phyloP scores from a whole-genome alignment of 2,113 vertebrate genomes.

The Otus sunia region DNA sequence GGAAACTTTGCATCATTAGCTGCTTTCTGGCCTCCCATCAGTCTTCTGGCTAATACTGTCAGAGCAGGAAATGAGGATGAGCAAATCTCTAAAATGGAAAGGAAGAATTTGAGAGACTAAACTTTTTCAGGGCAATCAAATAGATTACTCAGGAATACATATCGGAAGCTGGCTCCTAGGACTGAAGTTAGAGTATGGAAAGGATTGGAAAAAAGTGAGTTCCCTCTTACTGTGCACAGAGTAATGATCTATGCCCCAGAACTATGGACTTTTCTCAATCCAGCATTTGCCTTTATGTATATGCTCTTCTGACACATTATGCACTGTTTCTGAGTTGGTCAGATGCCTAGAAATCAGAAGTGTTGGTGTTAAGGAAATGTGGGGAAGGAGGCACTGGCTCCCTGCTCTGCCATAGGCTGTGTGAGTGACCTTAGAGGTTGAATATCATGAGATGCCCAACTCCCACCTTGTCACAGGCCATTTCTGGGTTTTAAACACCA shows the following conservation, averaged over 20 bases:
- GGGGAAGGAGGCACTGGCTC: neutral
- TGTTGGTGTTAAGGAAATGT: neutral
- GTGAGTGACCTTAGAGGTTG: neutral
- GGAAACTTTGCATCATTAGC: constrained; percentile 38
- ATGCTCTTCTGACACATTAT: neutral
- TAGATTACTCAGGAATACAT: neutral
- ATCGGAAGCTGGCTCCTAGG: neutral
- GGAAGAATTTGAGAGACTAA: neutral
- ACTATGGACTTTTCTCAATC: neutral
- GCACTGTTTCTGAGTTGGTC: neutral
- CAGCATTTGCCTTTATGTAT: neutral
- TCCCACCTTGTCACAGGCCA: neutral
- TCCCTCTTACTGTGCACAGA: neutral
- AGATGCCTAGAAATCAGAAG: neutral
- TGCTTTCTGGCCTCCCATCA: constrained; percentile 33
- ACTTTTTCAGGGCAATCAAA: neutral
- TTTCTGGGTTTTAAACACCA: neutral
- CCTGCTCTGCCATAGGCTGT: neutral
- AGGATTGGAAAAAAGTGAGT: neutral
- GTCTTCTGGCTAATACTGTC: constrained; percentile 22
- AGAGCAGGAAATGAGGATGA: neutral
- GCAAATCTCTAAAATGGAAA: neutral
- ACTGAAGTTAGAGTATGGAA: neutral
- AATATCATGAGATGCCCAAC: neutral
- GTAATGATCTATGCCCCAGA: neutral